These are phyloP conservation scores for Natrix natrix DNA, from an alignment of 2,797 vertebrate genomes.

Conservation along the genomic window DNA sequence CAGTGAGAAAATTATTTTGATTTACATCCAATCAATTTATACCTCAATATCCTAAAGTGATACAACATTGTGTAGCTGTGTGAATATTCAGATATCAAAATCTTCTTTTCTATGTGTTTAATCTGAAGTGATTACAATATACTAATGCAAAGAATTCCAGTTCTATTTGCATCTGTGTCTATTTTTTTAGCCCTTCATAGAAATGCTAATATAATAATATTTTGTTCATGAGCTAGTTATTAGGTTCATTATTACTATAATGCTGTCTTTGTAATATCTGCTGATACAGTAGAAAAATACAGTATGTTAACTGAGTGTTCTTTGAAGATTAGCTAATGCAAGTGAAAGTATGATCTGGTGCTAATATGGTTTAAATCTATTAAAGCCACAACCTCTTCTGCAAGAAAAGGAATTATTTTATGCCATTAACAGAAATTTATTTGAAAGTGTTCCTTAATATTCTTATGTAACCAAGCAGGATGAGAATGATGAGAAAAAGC, in stretches of 20 bases:
- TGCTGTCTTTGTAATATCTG: conserved; percentile 55
- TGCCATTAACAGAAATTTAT: conserved; percentile 63
- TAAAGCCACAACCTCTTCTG: conserved; percentile 60
- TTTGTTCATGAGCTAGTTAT: conserved; percentile 63
- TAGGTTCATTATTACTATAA: conserved; percentile 63
- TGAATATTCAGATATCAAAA: neutral
- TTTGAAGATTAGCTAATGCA: conserved; percentile 64
- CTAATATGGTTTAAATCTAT: conserved; percentile 67
- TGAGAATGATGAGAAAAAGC: neutral
- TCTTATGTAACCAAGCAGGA: conserved; percentile 23
- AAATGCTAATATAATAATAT: conserved; percentile 62
- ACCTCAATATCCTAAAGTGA: neutral
- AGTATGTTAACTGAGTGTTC: conserved; percentile 60
- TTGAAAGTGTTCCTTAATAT: conserved; percentile 42
- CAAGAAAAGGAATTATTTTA: conserved; percentile 64
- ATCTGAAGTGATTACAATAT: conserved; percentile 32
- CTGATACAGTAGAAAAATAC: conserved; percentile 66
- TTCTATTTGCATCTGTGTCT: conserved; percentile 41
- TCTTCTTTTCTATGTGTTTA: neutral
- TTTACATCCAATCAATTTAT: neutral
- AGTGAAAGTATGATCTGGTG: conserved; percentile 62
- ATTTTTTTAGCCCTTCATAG: conserved; percentile 52
- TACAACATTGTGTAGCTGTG: neutral
- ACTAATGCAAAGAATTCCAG: neutral
- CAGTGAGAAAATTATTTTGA: neutral